A percentile compares a stretch with the other conserved stretches of the same genome.
Conservation (phyloP, 2,797 vertebrate genomes). For the Anguilla megastoma region DNA sequence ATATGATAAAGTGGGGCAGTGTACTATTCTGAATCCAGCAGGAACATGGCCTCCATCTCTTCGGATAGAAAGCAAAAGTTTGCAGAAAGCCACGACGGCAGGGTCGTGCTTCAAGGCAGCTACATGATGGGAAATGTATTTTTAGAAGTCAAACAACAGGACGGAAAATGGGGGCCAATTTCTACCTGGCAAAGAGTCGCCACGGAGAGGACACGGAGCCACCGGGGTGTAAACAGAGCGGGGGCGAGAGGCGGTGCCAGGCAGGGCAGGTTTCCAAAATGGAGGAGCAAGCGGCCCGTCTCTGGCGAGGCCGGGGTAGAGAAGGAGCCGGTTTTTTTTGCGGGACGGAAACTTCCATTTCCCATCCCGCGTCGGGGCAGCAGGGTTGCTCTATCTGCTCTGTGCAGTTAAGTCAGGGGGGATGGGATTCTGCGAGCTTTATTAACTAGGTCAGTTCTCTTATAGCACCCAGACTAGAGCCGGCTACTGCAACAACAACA, state of each 20-base stretch:
- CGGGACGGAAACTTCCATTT: slow-evolving; percentile 24
- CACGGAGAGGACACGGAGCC: background rate
- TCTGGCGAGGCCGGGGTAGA: background rate
- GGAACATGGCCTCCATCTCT: background rate
- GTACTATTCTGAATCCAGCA: background rate
- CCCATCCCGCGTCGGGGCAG: background rate
- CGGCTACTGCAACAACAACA: background rate
- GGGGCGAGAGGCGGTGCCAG: background rate
- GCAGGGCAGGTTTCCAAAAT: slow-evolving; percentile 20
- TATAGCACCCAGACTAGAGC: background rate
- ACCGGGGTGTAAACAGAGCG: background rate
- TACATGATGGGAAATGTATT: slow-evolving; percentile 18
- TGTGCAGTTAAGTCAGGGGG: slow-evolving; percentile 20
- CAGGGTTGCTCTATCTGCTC: background rate
- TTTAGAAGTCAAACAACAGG: slow-evolving; percentile 30
- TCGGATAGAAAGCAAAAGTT: slow-evolving; percentile 16
- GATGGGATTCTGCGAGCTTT: slow-evolving; percentile 8
- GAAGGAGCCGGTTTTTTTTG: background rate
- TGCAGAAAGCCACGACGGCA: background rate
- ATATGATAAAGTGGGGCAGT: background rate
- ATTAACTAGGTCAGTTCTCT: slow-evolving; percentile 27
- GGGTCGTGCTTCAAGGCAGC: background rate
- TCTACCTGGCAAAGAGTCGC: slow-evolving; percentile 10
- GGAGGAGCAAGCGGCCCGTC: background rate
- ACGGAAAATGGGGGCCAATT: slow-evolving; percentile 14